Evolutionary conservation across 2,797 vertebrate species (phyloP), one percentile per base, ranked within the genome.

Genomic region (Okamejei kenojei): DNA sequence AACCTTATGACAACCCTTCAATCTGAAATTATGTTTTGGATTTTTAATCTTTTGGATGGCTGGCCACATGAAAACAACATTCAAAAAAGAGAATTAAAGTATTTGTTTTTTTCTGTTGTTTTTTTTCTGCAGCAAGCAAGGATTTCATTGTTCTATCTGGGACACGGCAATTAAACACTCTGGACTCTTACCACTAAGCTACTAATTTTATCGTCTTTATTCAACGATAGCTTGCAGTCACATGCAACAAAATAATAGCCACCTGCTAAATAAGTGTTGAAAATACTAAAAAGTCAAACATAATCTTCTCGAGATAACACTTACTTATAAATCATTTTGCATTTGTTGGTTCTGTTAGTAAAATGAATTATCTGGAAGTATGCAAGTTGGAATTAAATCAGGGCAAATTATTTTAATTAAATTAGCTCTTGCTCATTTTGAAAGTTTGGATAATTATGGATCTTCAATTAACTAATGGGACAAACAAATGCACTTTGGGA

Each of bases 401-500:
- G 95, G 94, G 94, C 93, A 95, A 95, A 93, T 94, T 94, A 93
- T 94, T 94, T 94, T 94, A 90, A 94, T 90, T 94, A 94, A 95
- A 96, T 97, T 97, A 96, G 97, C 96, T 95, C 95, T 96, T 95
- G 96, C 94, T 95, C 96, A 94, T 95, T 96, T 95, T 92, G 54
- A 15, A 92, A 92, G 96, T 96, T 96, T 96, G 95, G 94, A 95
- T 96, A 96, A 97, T 96, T 96, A 96, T 96, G 96, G 96, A 95
- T 96, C 96, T 96, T 97, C 96, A 97, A 96, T 96, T 97, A 97
- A 96, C 96, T 95, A 95, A 95, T 94, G 96, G 96, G 95, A 96
- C 95, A 96, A 96, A 96, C 95, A 96, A 96, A 96, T 95, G 95
- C 94, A 94, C 93, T 94, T 95, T 95, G 94, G 94, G 95, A 96